A percentile compares a stretch with the other conserved stretches of the same genome.
phyloP scores from a whole-genome alignment of 2,113 vertebrate species.

The Aplodontia rufa region DNA sequence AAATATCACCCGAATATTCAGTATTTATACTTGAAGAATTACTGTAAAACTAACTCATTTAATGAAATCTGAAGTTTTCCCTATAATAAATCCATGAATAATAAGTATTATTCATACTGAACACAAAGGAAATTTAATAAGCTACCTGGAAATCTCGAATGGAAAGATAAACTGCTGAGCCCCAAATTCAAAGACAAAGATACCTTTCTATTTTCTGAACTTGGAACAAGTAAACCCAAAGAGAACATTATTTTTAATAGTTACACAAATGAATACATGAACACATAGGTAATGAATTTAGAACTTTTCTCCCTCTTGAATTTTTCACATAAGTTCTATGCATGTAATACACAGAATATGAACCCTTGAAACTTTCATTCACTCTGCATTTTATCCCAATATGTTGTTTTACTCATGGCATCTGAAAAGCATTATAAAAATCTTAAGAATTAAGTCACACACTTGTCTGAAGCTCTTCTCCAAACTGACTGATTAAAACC shows the following conservation, averaged over 20 bases:
- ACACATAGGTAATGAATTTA: background rate
- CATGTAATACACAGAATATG: background rate
- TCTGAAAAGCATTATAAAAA: constrained; percentile 17
- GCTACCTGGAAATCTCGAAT: constrained; percentile 21
- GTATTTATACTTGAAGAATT: background rate
- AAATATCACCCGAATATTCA: background rate
- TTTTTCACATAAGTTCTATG: background rate
- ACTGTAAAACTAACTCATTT: background rate
- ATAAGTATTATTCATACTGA: background rate
- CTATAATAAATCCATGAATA: background rate
- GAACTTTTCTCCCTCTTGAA: background rate
- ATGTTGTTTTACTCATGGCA: constrained; percentile 34
- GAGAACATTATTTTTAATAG: background rate
- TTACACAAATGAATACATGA: background rate
- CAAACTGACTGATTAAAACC: constrained; percentile 28
- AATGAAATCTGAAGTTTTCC: background rate
- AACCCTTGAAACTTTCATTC: background rate
- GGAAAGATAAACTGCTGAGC: background rate
- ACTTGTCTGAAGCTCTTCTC: background rate
- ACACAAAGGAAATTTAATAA: background rate
- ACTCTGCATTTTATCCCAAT: background rate
- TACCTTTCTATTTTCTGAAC: constrained; percentile 15
- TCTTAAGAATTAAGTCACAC: constrained; percentile 20
- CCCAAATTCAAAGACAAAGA: constrained; percentile 14
- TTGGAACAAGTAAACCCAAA: background rate